These are phyloP conservation scores for Cisticola juncidis DNA, from an alignment of 2,113 vertebrate genomes.

Conservation along the genomic window DNA sequence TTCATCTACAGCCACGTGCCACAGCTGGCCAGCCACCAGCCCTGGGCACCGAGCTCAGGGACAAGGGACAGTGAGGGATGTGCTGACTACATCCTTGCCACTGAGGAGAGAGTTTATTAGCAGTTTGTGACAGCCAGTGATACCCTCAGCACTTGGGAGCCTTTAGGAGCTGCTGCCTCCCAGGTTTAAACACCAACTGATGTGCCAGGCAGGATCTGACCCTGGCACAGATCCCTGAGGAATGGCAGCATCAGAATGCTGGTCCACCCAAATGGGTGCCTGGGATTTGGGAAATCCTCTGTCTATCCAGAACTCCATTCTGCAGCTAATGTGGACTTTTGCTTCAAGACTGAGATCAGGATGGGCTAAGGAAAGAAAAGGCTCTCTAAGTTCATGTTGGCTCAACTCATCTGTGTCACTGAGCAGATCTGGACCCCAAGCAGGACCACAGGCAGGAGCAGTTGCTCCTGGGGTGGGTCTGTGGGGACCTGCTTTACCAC, in stretches of 20 bases:
- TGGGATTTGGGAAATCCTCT: neutral
- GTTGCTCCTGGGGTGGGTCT: neutral
- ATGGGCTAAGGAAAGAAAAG: neutral
- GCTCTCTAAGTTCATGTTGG: neutral
- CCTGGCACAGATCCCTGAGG: neutral
- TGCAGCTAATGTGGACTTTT: neutral
- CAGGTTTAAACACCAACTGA: neutral
- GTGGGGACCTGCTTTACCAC: neutral
- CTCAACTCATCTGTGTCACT: neutral
- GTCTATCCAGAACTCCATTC: neutral
- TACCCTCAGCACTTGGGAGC: neutral
- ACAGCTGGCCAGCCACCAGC: neutral
- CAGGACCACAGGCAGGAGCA: neutral
- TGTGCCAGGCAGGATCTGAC: neutral
- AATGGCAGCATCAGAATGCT: accelerated
- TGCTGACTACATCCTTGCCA: neutral
- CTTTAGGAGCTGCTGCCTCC: neutral
- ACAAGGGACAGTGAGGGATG: neutral
- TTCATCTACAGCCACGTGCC: neutral
- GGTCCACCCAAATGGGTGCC: neutral
- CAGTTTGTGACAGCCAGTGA: neutral
- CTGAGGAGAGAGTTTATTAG: neutral
- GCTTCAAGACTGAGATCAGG: neutral
- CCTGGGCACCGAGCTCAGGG: neutral
- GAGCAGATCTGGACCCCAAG: neutral